Evolutionary conservation across 2,888 invertebrate genomes (phyloP).

Genomic region (Ryuthela nishihirai): DNA sequence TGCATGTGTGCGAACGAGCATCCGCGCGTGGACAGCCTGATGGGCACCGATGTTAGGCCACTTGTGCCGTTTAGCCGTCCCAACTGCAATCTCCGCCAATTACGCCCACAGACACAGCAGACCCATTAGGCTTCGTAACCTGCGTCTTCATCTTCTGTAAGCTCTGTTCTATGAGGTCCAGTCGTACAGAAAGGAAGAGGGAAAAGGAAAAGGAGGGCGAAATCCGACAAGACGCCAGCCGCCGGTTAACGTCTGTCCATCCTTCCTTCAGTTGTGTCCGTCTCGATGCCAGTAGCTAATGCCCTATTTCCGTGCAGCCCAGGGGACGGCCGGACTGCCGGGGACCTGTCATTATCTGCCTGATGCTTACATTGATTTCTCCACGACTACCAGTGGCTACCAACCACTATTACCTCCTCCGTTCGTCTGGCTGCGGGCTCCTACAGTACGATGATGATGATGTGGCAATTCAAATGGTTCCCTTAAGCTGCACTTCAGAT

Average conservation of each 20-base stretch:
- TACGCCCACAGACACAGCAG: slow-evolving; percentile 18
- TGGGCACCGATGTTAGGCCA: too few relatives aligned
- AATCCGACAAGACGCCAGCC: too few relatives aligned
- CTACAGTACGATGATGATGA: too few relatives aligned
- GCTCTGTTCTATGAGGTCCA: too few relatives aligned
- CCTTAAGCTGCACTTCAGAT: too few relatives aligned
- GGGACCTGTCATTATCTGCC: slow-evolving; percentile 22
- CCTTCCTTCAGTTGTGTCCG: slow-evolving; percentile 8
- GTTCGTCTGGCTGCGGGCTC: slow-evolving; percentile 1
- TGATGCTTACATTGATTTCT: slow-evolving; percentile 17
- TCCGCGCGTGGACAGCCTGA: too few relatives aligned
- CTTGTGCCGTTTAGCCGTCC: too few relatives aligned
- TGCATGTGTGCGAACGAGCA: too few relatives aligned
- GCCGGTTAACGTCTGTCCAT: too few relatives aligned
- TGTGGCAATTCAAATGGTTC: too few relatives aligned
- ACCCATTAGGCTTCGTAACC: slow-evolving; percentile 10
- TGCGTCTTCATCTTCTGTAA: slow-evolving; percentile 14
- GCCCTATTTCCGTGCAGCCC: slow-evolving; percentile 33
- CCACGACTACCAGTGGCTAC: neutral
- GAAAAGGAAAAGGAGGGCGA: too few relatives aligned
- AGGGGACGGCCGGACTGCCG: slow-evolving; percentile 1
- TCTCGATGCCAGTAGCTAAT: slow-evolving; percentile 24
- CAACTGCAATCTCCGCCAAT: slow-evolving; percentile 29
- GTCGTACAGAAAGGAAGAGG: too few relatives aligned
- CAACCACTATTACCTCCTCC: slow-evolving; percentile 5